These are phyloP conservation scores for Orchesella cincta DNA, from an alignment of 1,140 invertebrate genomes.

Conservation along the genomic window DNA sequence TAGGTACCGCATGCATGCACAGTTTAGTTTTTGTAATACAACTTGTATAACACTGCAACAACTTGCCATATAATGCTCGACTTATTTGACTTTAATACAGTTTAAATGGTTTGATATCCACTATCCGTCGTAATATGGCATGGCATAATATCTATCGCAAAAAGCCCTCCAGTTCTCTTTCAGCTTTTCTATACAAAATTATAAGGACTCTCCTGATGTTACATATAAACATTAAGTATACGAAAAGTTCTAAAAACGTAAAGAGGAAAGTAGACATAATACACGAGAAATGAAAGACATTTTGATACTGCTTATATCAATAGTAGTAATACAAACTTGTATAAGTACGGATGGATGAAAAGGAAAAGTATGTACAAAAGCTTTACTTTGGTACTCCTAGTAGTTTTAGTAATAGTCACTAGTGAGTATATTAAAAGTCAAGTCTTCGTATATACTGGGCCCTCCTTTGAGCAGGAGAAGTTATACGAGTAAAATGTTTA, in stretches of 20 bases:
- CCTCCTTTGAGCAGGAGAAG: not conserved
- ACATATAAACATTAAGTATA: not conserved
- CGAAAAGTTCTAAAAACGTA: not conserved
- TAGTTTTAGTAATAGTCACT: slow-evolving; percentile 4
- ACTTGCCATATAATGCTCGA: not conserved
- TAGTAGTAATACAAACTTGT: not conserved
- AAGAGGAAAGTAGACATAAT: not conserved
- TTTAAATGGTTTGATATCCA: slow-evolving; percentile 28
- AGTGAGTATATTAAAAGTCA: slow-evolving; percentile 23
- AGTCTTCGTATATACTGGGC: not conserved
- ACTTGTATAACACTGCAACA: not conserved
- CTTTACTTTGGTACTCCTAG: not conserved
- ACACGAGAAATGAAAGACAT: too few species aligned
- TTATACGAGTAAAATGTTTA: not conserved
- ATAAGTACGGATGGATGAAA: slow-evolving; percentile 1
- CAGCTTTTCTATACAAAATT: slow-evolving; percentile 16
- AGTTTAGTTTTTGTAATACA: slow-evolving; percentile 28
- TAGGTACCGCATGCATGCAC: slow-evolving; percentile 12
- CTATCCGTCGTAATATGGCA: slow-evolving; percentile 20
- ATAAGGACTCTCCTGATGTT: not conserved
- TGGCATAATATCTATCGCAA: slow-evolving; percentile 27
- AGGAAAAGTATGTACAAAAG: not conserved
- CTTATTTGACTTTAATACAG: slow-evolving; percentile 29
- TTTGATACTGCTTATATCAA: too few species aligned
- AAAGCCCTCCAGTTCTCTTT: slow-evolving; percentile 28